Evolutionary conservation across 2,113 vertebrate genomes (phyloP).

Genomic region (Strix aluco): DNA sequence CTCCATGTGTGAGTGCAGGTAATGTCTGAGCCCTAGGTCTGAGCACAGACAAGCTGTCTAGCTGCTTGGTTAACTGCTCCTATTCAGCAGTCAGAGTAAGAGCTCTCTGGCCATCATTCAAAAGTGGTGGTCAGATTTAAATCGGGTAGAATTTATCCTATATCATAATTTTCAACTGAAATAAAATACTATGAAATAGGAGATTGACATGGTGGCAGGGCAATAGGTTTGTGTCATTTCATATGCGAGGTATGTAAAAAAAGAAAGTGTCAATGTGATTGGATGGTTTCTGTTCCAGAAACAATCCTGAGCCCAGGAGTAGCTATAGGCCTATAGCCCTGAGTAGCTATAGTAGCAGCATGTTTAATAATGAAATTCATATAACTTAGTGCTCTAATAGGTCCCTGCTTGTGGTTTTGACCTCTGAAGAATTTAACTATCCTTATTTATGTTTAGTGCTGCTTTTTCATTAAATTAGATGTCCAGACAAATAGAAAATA

Average conservation of each 20-base stretch:
- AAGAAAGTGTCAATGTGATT: neutral
- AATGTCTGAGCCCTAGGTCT: neutral
- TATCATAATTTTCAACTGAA: neutral
- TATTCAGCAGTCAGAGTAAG: neutral
- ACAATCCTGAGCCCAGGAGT: neutral
- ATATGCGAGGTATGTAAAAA: neutral
- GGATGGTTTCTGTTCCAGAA: neutral
- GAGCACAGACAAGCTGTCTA: neutral
- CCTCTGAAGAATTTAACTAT: neutral
- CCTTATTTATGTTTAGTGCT: neutral
- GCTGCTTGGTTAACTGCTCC: neutral
- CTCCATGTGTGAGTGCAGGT: accelerated
- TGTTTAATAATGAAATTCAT: neutral
- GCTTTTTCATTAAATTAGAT: neutral
- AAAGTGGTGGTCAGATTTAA: neutral
- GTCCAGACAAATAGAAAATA: neutral
- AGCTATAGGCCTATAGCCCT: neutral
- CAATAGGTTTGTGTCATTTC: neutral
- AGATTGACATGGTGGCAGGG: neutral
- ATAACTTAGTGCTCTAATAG: neutral
- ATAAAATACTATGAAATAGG: neutral
- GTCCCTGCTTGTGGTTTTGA: neutral
- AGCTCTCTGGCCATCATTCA: neutral
- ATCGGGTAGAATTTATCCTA: neutral
- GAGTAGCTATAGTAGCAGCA: neutral